Percentiles rank a stretch among this genome's conserved stretches.
These are phyloP conservation scores for Colletes gigas DNA, from an alignment of 1,140 invertebrate species.

Conservation along the genomic window DNA sequence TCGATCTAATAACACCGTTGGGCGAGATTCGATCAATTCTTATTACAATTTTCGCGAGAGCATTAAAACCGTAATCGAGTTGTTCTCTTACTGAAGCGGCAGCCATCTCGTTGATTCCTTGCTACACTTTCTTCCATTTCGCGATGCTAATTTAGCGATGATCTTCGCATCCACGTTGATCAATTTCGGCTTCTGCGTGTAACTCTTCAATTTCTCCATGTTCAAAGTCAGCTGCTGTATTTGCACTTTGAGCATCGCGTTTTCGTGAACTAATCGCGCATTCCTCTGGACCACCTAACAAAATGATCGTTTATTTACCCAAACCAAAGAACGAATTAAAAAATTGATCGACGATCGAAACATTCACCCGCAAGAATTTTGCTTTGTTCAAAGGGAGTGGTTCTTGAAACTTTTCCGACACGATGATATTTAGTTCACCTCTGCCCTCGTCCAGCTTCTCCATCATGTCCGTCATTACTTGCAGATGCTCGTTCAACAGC, in stretches of 20 bases:
- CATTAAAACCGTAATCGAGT: not conserved
- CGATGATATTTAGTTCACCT: slow-evolving; percentile 68
- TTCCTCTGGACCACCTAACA: slow-evolving; percentile 68
- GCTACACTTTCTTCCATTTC: slow-evolving; percentile 25
- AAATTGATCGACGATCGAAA: no score
- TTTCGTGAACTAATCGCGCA: slow-evolving; percentile 67
- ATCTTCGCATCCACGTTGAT: slow-evolving; percentile 63
- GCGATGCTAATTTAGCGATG: slow-evolving; percentile 50
- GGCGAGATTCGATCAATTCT: not conserved
- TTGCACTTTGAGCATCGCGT: slow-evolving; percentile 63
- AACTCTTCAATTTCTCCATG: slow-evolving; percentile 62
- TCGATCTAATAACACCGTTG: slow-evolving; percentile 3
- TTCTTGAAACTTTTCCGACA: slow-evolving; percentile 68
- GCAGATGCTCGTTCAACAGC: slow-evolving; percentile 62
- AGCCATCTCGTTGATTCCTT: not conserved
- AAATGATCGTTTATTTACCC: slow-evolving; percentile 17
- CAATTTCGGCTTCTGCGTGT: slow-evolving; percentile 55
- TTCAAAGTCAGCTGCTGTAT: slow-evolving; percentile 62
- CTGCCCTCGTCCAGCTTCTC: slow-evolving; percentile 70
- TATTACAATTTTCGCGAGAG: not conserved
- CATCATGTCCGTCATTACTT: slow-evolving; percentile 71
- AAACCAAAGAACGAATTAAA: not conserved
- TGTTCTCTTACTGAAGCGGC: slow-evolving; percentile 5
- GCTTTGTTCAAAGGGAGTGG: slow-evolving; percentile 65
- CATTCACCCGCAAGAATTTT: slow-evolving; percentile 67